phyloP scores from a whole-genome alignment of 2,888 invertebrate genomes.

The Dolichomitus sp. region DNA sequence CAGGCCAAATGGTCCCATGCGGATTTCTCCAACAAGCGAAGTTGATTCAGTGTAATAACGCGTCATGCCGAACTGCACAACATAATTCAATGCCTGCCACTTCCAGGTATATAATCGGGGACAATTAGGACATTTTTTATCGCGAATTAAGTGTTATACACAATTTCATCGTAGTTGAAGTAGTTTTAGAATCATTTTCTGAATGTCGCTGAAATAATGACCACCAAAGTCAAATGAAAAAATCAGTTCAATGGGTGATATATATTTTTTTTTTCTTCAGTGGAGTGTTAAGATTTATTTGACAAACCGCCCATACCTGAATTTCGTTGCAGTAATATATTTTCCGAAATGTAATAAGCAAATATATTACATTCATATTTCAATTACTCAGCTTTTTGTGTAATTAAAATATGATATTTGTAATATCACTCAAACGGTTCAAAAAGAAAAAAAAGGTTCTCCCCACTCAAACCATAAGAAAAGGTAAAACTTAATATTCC shows the following conservation, averaged over 20 bases:
- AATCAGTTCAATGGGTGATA: not conserved
- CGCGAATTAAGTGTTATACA: not conserved
- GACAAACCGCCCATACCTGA: not conserved
- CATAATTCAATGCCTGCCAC: constrained; percentile 43
- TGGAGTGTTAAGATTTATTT: too few species aligned
- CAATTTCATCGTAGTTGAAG: constrained; percentile 3
- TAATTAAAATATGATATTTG: too few species aligned
- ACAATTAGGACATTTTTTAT: constrained; percentile 26
- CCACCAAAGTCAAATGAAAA: not conserved
- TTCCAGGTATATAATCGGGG: constrained; percentile 5
- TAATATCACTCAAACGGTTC: not conserved
- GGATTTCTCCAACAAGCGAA: constrained; percentile 15
- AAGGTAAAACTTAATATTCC: too few species aligned
- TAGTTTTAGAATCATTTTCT: not conserved
- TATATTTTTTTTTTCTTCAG: not conserved
- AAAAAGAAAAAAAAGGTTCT: not conserved
- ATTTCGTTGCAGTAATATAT: not conserved
- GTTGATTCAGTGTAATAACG: constrained; percentile 20
- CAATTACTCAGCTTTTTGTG: too few species aligned
- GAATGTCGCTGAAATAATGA: not conserved
- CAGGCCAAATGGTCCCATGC: constrained; percentile 21
- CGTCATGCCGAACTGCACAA: constrained; percentile 33
- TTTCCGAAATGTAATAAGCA: not conserved
- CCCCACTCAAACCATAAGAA: too few species aligned
- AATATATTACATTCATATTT: too few species aligned